Evolutionary conservation across 2,113 vertebrate species (phyloP), one percentile per base, ranked within the genome.

Genomic region (Scomber colias): DNA sequence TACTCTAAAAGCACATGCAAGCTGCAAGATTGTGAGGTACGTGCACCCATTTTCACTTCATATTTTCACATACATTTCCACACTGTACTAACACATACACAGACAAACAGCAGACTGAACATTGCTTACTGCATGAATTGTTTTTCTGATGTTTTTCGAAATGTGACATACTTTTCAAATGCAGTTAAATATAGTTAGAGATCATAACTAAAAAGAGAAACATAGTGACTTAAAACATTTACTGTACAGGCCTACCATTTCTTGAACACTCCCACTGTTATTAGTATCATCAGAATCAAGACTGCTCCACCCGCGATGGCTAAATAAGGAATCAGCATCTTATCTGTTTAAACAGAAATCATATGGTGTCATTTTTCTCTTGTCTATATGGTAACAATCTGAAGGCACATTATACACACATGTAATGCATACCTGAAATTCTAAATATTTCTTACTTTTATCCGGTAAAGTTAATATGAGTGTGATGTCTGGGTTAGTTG

Each of bases 211-310:
- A 35, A 35, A 35, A 35, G 31, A 35, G 31, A 35, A 35, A 35
- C 31, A 35, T 2, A 69, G 10, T 45, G 0, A 30, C 4, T 62
- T 0, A 5, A 31, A 53, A 59, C 11, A 27, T 49, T 16, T 45
- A 27, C 16, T 6, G 1, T 5, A 60, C 81, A 35, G 31, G 31
- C 90, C 86, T 88, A 95, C 94, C 90, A 73, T 49, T 72, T 89
- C 77, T n/a, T 89, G 19, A 64, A 51, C 54, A 77, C 40, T 57
- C 27, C 71, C 19, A 91, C 60, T 9, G 55, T 53, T 5, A 73
- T 48, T 16, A 94, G 19, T 19, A 87, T 59, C 40, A 88, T 9
- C 35, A 90, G 21, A 55, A 84, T 48, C 50, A 61, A 21, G n/a
- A 54, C 74, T 30, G 24, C 67, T 84, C 45, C 87, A 40, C 54